Evolutionary conservation across 2,113 vertebrate genomes (phyloP).

Genomic region (Chinchilla lanigera): DNA sequence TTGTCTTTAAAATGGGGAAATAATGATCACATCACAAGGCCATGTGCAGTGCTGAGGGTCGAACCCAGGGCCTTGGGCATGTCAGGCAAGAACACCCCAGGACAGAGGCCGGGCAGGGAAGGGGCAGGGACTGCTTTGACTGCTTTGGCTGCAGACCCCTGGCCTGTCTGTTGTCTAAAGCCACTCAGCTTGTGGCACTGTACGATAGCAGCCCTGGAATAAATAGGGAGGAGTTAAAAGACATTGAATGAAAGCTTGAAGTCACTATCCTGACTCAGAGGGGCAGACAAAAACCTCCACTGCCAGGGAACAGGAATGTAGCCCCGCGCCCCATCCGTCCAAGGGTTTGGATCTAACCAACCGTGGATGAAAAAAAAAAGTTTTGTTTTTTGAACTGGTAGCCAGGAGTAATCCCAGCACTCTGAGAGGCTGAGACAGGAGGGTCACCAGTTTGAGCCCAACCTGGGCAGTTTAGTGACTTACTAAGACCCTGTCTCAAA

Average conservation of each 20-base stretch:
- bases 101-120: background rate
- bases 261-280: background rate
- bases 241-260: background rate
- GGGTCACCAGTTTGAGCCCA: background rate
- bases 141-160: background rate
- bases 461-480: background rate
- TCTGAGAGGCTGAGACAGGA: background rate
- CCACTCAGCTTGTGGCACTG: background rate
- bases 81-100: background rate
- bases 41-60: background rate
- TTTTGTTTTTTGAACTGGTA: background rate
- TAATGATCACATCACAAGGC: background rate
- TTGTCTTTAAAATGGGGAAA: background rate
- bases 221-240: background rate
- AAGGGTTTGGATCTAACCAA: background rate
- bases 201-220: too few relatives aligned
- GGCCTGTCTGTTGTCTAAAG: background rate
- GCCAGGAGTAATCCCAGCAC: background rate
- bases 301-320: background rate
- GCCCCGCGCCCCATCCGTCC: too few relatives aligned
- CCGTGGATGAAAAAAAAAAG: too few relatives aligned
- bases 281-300: background rate
- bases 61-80: background rate
- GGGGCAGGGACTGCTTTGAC: background rate
- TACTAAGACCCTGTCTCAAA: background rate